Evolutionary conservation across 2,888 invertebrate genomes (phyloP).

Genomic region (Chloromyia formosa): DNA sequence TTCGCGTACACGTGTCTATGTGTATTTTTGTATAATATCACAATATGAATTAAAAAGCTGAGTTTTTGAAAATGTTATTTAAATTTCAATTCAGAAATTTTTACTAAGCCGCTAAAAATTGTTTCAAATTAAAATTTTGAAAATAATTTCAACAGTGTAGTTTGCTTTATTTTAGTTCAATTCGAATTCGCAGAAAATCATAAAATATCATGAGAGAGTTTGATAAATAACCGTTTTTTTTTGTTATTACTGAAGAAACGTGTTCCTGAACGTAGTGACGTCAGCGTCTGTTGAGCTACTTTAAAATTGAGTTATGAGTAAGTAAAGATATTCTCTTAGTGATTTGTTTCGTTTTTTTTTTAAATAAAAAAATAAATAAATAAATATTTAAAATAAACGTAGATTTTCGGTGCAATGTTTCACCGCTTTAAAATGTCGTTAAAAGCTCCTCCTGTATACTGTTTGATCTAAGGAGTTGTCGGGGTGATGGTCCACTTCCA

Average conservation of each 20-base stretch:
- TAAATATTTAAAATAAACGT: no score
- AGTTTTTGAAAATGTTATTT: not conserved
- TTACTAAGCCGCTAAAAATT: not conserved
- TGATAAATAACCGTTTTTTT: not conserved
- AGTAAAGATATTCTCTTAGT: slow-evolving; percentile 27
- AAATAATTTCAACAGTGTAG: not conserved
- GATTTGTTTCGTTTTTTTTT: not conserved
- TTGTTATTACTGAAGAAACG: not conserved
- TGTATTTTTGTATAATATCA: slow-evolving; percentile 32
- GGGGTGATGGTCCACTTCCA: slow-evolving; percentile 67
- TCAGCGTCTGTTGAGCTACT: slow-evolving; percentile 3
- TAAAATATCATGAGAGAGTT: no score
- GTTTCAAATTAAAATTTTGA: not conserved
- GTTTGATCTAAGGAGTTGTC: slow-evolving; percentile 76
- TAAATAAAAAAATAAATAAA: not conserved
- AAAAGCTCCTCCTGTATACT: slow-evolving; percentile 86
- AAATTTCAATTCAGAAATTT: not conserved
- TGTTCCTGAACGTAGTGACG: not conserved
- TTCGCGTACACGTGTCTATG: not conserved
- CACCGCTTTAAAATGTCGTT: slow-evolving; percentile 59
- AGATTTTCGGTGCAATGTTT: not conserved
- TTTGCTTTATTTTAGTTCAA: not conserved
- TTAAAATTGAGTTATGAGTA: slow-evolving; percentile 4
- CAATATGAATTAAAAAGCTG: slow-evolving; percentile 29
- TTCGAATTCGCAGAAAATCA: not conserved